Evolutionary conservation across 2,113 vertebrate genomes (phyloP), one percentile per base, ranked within the genome.

Genomic region (Brachionichthys hirsutus): DNA sequence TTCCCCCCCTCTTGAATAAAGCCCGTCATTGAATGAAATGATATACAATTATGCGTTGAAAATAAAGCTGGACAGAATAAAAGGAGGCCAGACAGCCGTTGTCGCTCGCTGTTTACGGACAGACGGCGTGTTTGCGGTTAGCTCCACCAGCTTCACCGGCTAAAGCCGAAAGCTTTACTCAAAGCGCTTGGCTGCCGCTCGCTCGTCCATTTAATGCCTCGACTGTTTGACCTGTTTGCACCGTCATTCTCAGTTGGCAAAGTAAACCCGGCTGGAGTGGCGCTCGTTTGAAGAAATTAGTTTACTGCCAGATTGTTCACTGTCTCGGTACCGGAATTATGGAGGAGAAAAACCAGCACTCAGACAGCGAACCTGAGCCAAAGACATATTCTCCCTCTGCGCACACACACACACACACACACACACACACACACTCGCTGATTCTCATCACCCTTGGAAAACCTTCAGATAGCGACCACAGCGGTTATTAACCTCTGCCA

Each of bases 401-500:
- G 5, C 36, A 17, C 50, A 36, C 9, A 35, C n/a, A 12, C 2
- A 6, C 44, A 22, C 38, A 60, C 56, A n/a, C n/a, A n/a, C 36
- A 17, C 50, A 36, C 9, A 35, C n/a, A 12, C 2, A 6, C 44
- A 22, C 38, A 60, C 56, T 67, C 65, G 20, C 10, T 43, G 40
- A 68, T 67, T 57, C 43, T 16, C 68, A 53, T 63, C 54, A 41
- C 47, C 60, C 43, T 59, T 46, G 64, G 77, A 63, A 72, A 76
- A 36, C 63, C 67, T 72, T 70, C 63, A 78, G 47, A 72, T 30
- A 36, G 46, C 12, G 22, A 53, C 65, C 66, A 54, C 64, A 64
- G 50, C 58, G 66, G 70, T 76, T 77, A 78, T 78, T 75, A 78
- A 66, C 73, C 63, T 72, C 54, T 53, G 73, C 78, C 75, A 72